Evolutionary conservation across 2,797 vertebrate genomes (phyloP).

Genomic region (Sebastes nivosus): DNA sequence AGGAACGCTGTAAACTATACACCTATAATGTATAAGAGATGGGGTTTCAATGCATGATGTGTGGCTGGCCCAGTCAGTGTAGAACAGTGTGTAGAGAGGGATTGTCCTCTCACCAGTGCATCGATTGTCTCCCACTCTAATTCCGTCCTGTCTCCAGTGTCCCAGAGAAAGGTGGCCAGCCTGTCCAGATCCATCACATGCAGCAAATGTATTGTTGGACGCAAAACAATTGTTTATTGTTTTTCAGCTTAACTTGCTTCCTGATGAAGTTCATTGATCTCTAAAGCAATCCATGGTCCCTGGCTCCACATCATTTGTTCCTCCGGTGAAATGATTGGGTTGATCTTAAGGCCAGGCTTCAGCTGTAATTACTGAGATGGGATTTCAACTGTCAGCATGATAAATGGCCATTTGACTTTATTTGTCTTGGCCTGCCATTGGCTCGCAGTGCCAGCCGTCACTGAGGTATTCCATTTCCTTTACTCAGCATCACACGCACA

Average conservation of each 20-base stretch:
- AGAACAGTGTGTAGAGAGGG: slow-evolving; percentile 37
- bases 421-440: slow-evolving; percentile 68
- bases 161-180: slow-evolving; percentile 47
- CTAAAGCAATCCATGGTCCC: slow-evolving; percentile 50
- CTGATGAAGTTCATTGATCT: slow-evolving; percentile 79
- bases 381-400: slow-evolving; percentile 74
- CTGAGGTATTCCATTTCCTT: slow-evolving; percentile 68
- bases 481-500: slow-evolving; percentile 60
- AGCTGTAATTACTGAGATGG: slow-evolving; percentile 76
- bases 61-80: slow-evolving; percentile 18
- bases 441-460: slow-evolving; percentile 53
- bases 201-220: slow-evolving; percentile 50
- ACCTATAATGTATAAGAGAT: slow-evolving; percentile 36
- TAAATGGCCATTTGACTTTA: slow-evolving; percentile 76
- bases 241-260: slow-evolving; percentile 68
- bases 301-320: slow-evolving; percentile 54
- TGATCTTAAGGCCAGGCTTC: slow-evolving; percentile 66
- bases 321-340: slow-evolving; percentile 61
- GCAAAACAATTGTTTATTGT: slow-evolving; percentile 74
- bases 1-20: slow-evolving; percentile 30
- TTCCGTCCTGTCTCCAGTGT: slow-evolving; percentile 61
- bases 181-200: slow-evolving; percentile 61
- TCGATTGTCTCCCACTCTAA: slow-evolving; percentile 65
- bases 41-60: slow-evolving; percentile 38
- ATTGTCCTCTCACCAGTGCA: slow-evolving; percentile 56